These are phyloP conservation scores for Drosophila arizonae DNA, from an alignment of 1,140 invertebrate genomes.

Conservation along the genomic window DNA sequence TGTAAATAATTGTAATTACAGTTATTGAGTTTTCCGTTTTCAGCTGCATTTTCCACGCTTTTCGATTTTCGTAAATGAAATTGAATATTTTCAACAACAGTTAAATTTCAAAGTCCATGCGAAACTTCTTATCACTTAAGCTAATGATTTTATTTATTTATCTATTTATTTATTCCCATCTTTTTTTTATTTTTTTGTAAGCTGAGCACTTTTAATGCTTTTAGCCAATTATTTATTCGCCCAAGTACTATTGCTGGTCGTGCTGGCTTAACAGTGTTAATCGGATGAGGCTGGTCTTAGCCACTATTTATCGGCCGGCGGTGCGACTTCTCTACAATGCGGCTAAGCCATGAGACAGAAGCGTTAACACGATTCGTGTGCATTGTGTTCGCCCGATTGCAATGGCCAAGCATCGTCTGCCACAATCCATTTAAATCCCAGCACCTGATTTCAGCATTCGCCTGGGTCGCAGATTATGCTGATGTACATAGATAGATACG, in stretches of 20 bases:
- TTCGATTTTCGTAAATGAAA: neutral
- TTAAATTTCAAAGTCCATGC: too few relatives aligned
- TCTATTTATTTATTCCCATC: neutral
- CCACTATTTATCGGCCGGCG: conserved; percentile 7
- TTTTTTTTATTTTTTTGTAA: neutral
- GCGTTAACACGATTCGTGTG: conserved; percentile 17
- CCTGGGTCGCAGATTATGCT: neutral
- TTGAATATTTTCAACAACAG: neutral
- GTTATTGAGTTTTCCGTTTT: conserved; percentile 48
- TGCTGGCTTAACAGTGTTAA: conserved; percentile 4
- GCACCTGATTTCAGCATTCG: conserved; percentile 27
- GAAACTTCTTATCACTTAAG: neutral
- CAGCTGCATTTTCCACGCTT: conserved; percentile 16
- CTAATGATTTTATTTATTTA: neutral
- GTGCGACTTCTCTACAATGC: neutral
- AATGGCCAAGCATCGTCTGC: conserved; percentile 14
- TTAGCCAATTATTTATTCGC: conserved; percentile 3
- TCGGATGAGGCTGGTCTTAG: neutral
- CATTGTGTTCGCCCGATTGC: conserved; percentile 18
- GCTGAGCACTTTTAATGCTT: neutral
- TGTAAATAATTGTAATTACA: conserved; percentile 42
- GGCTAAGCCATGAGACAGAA: conserved; percentile 8
- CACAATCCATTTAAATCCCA: conserved; percentile 39
- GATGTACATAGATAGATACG: neutral
- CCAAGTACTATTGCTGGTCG: neutral